phyloP scores from a whole-genome alignment of 1,140 invertebrate genomes.

The Aplysia californica region DNA sequence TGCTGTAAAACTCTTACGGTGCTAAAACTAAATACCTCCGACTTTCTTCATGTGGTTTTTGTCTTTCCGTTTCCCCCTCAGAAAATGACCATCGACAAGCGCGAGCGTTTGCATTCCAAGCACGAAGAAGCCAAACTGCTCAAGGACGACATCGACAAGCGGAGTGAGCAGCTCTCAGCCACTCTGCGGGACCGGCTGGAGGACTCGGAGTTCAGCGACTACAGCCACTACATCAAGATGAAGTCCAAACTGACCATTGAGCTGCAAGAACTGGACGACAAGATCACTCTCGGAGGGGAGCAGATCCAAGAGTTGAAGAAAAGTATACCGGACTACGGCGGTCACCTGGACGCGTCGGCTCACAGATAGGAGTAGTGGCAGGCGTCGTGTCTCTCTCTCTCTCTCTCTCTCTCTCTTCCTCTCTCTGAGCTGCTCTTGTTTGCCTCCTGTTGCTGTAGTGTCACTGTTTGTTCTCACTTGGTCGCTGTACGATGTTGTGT shows the following conservation, averaged over 20 bases:
- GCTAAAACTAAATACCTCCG: too few relatives aligned
- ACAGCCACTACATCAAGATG: conserved; percentile 90
- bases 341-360: too few relatives aligned
- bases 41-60: too few relatives aligned
- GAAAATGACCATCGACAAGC: conserved; percentile 81
- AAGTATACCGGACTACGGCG: conserved; percentile 58
- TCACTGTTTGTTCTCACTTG: too few relatives aligned
- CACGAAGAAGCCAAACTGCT: conserved; percentile 86
- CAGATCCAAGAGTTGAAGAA: conserved; percentile 73
- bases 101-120: conserved; percentile 82
- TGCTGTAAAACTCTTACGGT: too few relatives aligned
- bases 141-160: conserved; percentile 85
- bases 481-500: too few relatives aligned
- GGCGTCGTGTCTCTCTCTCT: too few relatives aligned
- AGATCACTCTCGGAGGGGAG: conserved; percentile 88
- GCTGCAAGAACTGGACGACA: conserved; percentile 85
- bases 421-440: too few relatives aligned
- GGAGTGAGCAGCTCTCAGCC: conserved; percentile 80
- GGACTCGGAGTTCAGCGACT: conserved; percentile 83
- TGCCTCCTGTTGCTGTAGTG: too few relatives aligned
- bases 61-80: conserved; percentile 68
- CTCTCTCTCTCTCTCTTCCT: too few relatives aligned
- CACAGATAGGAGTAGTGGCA: too few relatives aligned
- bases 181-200: conserved; percentile 82
- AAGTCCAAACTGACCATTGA: conserved; percentile 91